phyloP scores from a whole-genome alignment of 64 coral and sea anemone species.

The Montipora capricornis region DNA sequence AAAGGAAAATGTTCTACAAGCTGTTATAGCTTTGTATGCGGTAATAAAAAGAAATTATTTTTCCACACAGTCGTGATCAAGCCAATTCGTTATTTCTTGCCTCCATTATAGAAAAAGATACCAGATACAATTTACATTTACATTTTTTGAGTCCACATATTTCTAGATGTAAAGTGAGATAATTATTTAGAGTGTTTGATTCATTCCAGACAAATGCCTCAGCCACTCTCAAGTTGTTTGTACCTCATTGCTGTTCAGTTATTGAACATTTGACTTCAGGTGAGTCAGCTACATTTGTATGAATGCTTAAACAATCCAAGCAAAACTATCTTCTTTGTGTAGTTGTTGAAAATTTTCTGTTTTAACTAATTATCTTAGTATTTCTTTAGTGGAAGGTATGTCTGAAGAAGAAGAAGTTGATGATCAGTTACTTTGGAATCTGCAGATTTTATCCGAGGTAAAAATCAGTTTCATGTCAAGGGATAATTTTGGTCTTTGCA shows the following conservation, averaged over 20 bases:
- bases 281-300: slow-evolving; percentile 35
- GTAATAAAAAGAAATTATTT: too few relatives aligned
- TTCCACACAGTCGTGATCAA: too few relatives aligned
- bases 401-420: slow-evolving; percentile 93
- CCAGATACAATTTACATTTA: too few relatives aligned
- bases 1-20: too few relatives aligned
- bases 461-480: neutral
- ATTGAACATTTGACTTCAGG: slow-evolving; percentile 89
- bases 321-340: neutral
- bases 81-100: too few relatives aligned
- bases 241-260: slow-evolving; percentile 89
- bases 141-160: too few relatives aligned
- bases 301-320: too few relatives aligned
- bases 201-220: slow-evolving; percentile 79
- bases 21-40: too few relatives aligned
- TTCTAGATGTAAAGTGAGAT: neutral
- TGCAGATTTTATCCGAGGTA: slow-evolving; percentile 95
- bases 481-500: neutral
- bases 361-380: neutral
- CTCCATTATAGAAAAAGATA: too few relatives aligned
- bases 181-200: neutral
- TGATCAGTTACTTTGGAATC: slow-evolving; percentile 94
- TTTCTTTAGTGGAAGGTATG: slow-evolving; percentile 78
- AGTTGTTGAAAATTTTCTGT: neutral
- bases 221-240: slow-evolving; percentile 87